These are phyloP conservation scores for Cosmorhoe ocellata DNA, from an alignment of 2,888 invertebrate genomes.

Conservation along the genomic window DNA sequence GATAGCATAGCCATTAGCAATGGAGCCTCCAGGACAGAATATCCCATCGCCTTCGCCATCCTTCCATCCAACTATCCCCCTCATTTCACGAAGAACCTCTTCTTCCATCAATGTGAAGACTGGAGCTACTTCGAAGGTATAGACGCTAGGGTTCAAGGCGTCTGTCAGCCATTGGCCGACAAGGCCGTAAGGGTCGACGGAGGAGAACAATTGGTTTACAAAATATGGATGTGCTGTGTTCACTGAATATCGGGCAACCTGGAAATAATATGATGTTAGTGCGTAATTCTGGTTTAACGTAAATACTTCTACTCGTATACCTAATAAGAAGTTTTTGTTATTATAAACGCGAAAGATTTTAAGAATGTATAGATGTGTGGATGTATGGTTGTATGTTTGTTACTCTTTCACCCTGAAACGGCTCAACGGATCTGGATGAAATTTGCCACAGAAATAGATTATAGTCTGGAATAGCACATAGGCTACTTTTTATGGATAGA, in stretches of 20 bases:
- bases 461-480: too few relatives aligned
- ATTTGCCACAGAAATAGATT: too few relatives aligned
- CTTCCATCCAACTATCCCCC: conserved; percentile 88
- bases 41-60: conserved; percentile 91
- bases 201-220: conserved; percentile 93
- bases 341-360: too few relatives aligned
- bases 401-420: too few relatives aligned
- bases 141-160: conserved; percentile 92
- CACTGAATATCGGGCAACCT: conserved; percentile 88
- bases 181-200: conserved; percentile 92
- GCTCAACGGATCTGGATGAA: too few relatives aligned
- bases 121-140: conserved; percentile 95
- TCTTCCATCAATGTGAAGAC: conserved; percentile 95
- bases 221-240: conserved; percentile 96
- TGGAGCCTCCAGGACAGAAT: conserved; percentile 94
- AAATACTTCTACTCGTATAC: too few relatives aligned
- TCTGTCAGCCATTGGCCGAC: conserved; percentile 93
- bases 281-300: background rate
- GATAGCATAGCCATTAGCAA: conserved; percentile 95
- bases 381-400: too few relatives aligned
- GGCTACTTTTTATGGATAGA: too few relatives aligned
- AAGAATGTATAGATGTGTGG: too few relatives aligned
- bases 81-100: conserved; percentile 89
- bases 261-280: conserved; percentile 18
- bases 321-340: too few relatives aligned